Evolutionary conservation across 2,797 vertebrate species (phyloP).

Genomic region (Simalia tracyae): DNA sequence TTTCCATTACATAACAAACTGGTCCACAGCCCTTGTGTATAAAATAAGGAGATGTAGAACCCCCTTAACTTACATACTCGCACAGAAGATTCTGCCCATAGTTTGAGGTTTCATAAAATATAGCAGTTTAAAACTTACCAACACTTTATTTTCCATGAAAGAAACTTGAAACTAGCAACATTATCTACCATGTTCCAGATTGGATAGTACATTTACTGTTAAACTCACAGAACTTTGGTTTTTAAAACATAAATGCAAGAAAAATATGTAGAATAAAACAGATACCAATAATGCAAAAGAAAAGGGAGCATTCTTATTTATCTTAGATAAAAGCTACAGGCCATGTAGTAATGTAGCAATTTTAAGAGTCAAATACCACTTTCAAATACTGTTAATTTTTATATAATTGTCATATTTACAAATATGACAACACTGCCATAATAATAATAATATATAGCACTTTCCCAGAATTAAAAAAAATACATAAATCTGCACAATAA

Average conservation of each 20-base stretch:
- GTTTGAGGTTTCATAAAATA: background rate
- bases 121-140: background rate
- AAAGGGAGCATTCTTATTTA: background rate
- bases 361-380: background rate
- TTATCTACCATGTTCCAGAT: background rate
- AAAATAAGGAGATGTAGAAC: background rate
- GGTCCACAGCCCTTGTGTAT: background rate
- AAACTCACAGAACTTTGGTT: background rate
- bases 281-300: background rate
- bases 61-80: background rate
- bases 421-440: background rate
- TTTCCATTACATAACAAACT: background rate
- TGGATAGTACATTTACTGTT: background rate
- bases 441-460: background rate
- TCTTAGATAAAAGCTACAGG: background rate
- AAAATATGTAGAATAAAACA: background rate
- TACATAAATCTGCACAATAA: background rate
- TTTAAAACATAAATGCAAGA: fast-evolving
- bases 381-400: background rate
- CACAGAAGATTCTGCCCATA: background rate
- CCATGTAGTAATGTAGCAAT: background rate
- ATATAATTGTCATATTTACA: background rate
- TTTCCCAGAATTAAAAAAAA: background rate
- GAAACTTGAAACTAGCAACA: background rate
- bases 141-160: background rate